Conservation (phyloP, 1,140 invertebrate species). For the Aphaenogaster ashmeadi region DNA sequence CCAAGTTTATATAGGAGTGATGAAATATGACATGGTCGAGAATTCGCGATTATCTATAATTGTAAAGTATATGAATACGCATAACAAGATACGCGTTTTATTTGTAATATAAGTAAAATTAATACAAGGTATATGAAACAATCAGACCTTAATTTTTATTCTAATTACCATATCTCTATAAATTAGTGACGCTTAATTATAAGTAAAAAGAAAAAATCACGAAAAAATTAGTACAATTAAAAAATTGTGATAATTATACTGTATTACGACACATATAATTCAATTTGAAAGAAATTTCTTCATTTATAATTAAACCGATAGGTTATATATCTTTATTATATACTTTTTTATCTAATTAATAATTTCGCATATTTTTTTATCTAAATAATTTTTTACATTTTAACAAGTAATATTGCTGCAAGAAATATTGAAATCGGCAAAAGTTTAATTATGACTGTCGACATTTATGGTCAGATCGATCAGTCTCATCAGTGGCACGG, state of each 20-base stretch:
- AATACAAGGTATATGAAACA: neutral
- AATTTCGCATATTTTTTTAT: neutral
- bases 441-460: constrained; percentile 21
- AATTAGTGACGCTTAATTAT: neutral
- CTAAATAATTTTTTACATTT: neutral
- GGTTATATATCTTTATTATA: neutral
- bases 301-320: neutral
- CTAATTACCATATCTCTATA: neutral
- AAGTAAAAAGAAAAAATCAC: neutral
- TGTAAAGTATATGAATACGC: constrained; percentile 34
- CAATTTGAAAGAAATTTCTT: neutral
- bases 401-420: neutral
- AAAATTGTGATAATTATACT: neutral
- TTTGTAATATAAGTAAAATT: neutral
- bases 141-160: neutral
- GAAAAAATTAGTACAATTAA: neutral
- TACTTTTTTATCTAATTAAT: neutral
- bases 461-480: constrained; percentile 42
- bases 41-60: constrained; percentile 50
- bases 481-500: constrained; percentile 39
- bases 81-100: neutral
- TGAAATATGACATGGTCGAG: constrained; percentile 32
- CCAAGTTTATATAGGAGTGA: constrained; percentile 22
- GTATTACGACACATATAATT: neutral
- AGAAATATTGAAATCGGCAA: neutral